Base-by-base conservation (phyloP, 2,888 invertebrate genomes). In the Nemotelus pantherinus region DNA sequence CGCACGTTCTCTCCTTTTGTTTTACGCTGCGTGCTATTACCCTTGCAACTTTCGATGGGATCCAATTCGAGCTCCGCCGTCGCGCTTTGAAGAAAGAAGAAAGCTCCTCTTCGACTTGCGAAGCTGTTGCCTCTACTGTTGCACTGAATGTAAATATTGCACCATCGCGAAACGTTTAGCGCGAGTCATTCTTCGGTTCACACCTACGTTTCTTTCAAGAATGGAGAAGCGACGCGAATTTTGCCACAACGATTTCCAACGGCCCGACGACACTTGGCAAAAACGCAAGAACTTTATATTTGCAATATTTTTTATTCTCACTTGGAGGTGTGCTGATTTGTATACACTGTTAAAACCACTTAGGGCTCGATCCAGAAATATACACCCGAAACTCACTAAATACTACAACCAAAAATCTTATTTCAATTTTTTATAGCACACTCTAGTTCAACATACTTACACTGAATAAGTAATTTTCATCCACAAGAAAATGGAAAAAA, bases 141-240 rank as follows among this genome's bases (percentile, higher is more conserved):
- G 70, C 70, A 70, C 70, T 55, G 25, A 47, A 53, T 50, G 50
- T 70, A 70, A 70, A 70, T 70, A 70, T 70, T 70, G 70, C 70
- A 70, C 70, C 70, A 70, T 55, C 50, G 65, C 65, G 65, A 67
- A 39, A 48, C 63, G 43, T 10, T 43, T 53, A 39, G 48, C 25
- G 67, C 25, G 70, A 25, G 25, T 25, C 25, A 25, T 55, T 43
- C 9, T 44, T 50, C 9, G 43, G 53, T 43, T 70, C 53, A 55
- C 70, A 70, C 55, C 70, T 53, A 43, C 70, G 55, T 55, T 45
- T 4, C 3, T 25, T 25, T 25, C 41, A 43, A 41, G 60, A 7
- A 60, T 60, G 60, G 60, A 25, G 25, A 25, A 25, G 0, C 2
- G 60, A 60, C 41, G 58, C 58, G 25, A 5, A 60, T 60, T 1